A percentile compares a stretch with the other conserved stretches of the same genome.
These are phyloP conservation scores for Morone chrysops DNA, from an alignment of 2,113 vertebrate genomes.

Conservation along the genomic window DNA sequence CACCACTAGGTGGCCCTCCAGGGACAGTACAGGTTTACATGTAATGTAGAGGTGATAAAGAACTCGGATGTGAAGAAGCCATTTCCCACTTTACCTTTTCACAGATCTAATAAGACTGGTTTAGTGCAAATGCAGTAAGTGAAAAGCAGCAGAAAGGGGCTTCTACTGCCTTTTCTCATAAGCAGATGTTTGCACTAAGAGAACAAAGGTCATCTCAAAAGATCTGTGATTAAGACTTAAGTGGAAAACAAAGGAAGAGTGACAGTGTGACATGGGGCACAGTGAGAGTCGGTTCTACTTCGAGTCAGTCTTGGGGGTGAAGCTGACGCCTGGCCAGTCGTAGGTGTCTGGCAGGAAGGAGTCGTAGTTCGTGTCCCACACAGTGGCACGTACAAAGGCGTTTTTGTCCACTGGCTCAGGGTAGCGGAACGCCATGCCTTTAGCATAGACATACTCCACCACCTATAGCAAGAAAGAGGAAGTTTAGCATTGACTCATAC, in stretches of 20 bases:
- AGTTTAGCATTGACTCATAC: background rate
- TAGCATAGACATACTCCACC: constrained; percentile 92
- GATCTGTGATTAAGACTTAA: constrained; percentile 16
- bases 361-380: constrained; percentile 92
- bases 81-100: constrained; percentile 8
- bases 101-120: constrained; percentile 32
- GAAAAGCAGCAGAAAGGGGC: background rate
- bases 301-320: constrained; percentile 77
- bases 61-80: constrained; percentile 8
- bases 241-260: constrained; percentile 15
- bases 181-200: constrained; percentile 24
- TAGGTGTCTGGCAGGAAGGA: constrained; percentile 95
- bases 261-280: constrained; percentile 19
- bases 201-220: background rate
- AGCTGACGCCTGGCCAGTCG: constrained; percentile 89
- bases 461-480: constrained; percentile 82
- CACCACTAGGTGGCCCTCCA: constrained; percentile 50
- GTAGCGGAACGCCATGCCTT: constrained; percentile 96
- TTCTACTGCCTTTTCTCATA: background rate
- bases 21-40: constrained; percentile 1
- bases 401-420: constrained; percentile 94
- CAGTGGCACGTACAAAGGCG: constrained; percentile 85
- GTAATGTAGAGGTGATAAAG: background rate
- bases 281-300: constrained; percentile 8
- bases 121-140: constrained; percentile 24